These are phyloP conservation scores for Polypterus senegalus DNA, from an alignment of 2,113 vertebrate genomes.

Conservation along the genomic window DNA sequence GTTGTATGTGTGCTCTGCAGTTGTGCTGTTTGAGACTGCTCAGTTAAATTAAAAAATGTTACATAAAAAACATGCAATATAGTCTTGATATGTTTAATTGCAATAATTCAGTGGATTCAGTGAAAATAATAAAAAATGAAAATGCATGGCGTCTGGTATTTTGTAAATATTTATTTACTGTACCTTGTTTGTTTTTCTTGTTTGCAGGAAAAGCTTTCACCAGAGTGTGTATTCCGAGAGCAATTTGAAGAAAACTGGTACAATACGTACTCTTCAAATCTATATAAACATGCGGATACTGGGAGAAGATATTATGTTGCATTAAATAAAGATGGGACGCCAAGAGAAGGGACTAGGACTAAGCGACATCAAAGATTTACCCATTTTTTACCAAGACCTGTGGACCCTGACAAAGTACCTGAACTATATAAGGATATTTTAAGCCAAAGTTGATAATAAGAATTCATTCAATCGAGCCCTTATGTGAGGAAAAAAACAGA, in stretches of 20 bases:
- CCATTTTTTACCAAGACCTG: constrained; percentile 94
- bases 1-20: too few species aligned
- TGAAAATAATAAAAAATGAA: too few species aligned
- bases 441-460: constrained; percentile 92
- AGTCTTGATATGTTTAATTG: too few species aligned
- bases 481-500: constrained; percentile 28
- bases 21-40: too few species aligned
- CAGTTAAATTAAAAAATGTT: too few species aligned
- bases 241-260: constrained; percentile 99
- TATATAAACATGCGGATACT: constrained; percentile 88
- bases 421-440: constrained; percentile 95
- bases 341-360: constrained; percentile 83
- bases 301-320: constrained; percentile 89
- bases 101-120: too few species aligned
- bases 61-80: too few species aligned
- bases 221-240: constrained; percentile 90
- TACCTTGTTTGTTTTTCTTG: constrained; percentile 25
- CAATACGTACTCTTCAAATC: constrained; percentile 96
- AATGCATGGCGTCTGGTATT: too few species aligned
- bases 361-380: constrained; percentile 95
- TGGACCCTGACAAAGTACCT: constrained; percentile 90
- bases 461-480: constrained; percentile 67
- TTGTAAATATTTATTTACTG: constrained; percentile 11
- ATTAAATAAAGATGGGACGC: constrained; percentile 90
- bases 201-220: constrained; percentile 81